A percentile compares a stretch with the other conserved stretches of the same genome.
These are phyloP conservation scores for Dicentrarchus labrax DNA, from an alignment of 2,113 vertebrate species.

Conservation along the genomic window DNA sequence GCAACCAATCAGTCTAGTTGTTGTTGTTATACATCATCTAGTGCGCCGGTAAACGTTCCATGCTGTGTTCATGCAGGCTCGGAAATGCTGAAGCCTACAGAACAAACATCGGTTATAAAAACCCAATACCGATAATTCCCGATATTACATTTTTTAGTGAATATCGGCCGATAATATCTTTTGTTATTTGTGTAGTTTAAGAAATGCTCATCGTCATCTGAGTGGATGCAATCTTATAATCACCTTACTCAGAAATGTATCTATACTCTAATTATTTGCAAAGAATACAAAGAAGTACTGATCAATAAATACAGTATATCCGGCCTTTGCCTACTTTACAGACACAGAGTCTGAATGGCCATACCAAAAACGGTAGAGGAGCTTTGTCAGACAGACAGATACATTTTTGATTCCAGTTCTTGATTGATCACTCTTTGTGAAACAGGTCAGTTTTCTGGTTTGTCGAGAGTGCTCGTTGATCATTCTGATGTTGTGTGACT, in stretches of 20 bases:
- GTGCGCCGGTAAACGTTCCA: no score
- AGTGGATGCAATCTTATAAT: not conserved
- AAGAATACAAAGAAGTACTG: not conserved
- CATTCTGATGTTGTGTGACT: constrained; percentile 39
- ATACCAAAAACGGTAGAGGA: not conserved
- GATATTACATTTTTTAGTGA: no score
- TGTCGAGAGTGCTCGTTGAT: constrained; percentile 22
- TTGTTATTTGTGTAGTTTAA: not conserved
- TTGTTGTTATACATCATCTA: no score
- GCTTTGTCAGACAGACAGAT: not conserved
- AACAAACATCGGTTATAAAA: no score
- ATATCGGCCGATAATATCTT: no score
- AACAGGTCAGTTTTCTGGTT: constrained; percentile 24
- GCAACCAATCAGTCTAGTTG: no score
- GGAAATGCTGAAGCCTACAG: no score
- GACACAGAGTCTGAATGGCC: not conserved
- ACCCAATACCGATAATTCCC: no score
- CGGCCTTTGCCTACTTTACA: not conserved
- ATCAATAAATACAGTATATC: not conserved
- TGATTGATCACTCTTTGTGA: constrained; percentile 38
- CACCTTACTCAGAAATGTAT: not conserved
- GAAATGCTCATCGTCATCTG: no score
- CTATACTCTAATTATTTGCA: not conserved
- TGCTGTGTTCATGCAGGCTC: no score
- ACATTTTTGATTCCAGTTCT: constrained; percentile 28